A percentile compares a stretch with the other conserved stretches of the same genome.
These are phyloP conservation scores for Oreocharis arfaki DNA, from an alignment of 2,113 vertebrate genomes.

Conservation along the genomic window DNA sequence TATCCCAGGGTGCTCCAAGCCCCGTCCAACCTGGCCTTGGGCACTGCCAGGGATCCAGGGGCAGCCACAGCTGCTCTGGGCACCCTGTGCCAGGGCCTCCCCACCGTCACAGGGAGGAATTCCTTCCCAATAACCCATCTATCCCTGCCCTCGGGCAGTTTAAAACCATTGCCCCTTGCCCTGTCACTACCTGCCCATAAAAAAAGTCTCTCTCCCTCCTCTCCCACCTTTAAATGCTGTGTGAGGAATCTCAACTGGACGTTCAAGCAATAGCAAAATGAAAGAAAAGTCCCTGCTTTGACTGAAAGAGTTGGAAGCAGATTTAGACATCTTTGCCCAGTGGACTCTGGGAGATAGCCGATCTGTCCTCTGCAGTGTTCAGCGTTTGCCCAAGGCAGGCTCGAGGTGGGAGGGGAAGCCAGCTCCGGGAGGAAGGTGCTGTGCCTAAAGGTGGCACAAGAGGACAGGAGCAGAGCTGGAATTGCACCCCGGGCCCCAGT, in stretches of 20 bases:
- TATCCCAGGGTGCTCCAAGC: not conserved
- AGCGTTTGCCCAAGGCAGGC: not conserved
- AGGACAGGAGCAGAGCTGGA: not conserved
- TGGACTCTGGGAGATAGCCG: not conserved
- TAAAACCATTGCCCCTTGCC: not conserved
- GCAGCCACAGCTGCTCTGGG: not conserved
- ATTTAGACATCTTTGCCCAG: not conserved
- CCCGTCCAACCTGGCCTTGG: not conserved
- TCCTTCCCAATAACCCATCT: not conserved
- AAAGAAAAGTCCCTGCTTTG: not conserved
- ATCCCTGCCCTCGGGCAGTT: not conserved
- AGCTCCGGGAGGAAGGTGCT: not conserved
- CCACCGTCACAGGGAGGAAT: accelerated
- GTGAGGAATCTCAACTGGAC: not conserved
- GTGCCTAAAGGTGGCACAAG: not conserved
- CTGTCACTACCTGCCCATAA: not conserved
- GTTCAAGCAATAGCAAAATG: not conserved
- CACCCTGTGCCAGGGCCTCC: not conserved
- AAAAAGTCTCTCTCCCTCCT: not conserved
- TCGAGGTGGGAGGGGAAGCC: not conserved
- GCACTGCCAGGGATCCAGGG: not conserved
- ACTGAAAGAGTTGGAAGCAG: not conserved
- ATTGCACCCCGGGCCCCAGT: not conserved
- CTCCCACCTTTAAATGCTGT: not conserved
- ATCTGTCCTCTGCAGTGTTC: not conserved